Evolutionary conservation across 2,113 vertebrate species (phyloP), one percentile per base, ranked within the genome.

Genomic region (Chunga burmeisteri): DNA sequence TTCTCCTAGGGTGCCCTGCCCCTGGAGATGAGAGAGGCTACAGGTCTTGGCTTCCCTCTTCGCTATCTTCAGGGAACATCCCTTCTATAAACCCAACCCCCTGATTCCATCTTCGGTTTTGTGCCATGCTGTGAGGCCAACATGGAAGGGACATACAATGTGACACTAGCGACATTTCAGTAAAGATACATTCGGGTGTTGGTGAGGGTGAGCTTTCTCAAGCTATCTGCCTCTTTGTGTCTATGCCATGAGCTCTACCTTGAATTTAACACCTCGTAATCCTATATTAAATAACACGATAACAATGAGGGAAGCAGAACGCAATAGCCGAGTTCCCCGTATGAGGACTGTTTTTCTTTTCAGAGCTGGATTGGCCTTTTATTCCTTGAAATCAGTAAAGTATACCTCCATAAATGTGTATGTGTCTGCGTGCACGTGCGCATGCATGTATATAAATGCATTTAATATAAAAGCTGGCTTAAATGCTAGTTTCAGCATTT

Each of bases 381-480:
- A 52, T 61, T 55, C 23, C 44, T 86, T 65, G 44, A 80, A 82
- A 65, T 65, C 36, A 55, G 87, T 29, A 10, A 49, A 44, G 8
- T 44, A 3, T 13, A 10, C 26, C 42, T 56, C 8, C 7, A 1
- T 29, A 50, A 74, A 55, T 16, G 20, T 49, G 16, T 9, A 9
- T 8, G 8, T 30, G 5, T 16, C 8, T 13, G 7, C 8, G 29
- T 0, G 5, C 34, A 22, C 6, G 3, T 40, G 47, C 61, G n/a
- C 10, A 5, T 16, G 16, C 12, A 20, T 30, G 18, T 65, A 13
- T 50, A 4, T 77, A 84, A 81, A 67, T 52, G 18, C 20, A 65
- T 50, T 83, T 73, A 63, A 47, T 53, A 44, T 7, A 49, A 77
- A 92, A 72, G 29, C 44, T 89, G 59, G 8, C 16, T 66, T 87